Conservation (phyloP, 2,113 vertebrate genomes). For the Phalacrocorax pelagicus region DNA sequence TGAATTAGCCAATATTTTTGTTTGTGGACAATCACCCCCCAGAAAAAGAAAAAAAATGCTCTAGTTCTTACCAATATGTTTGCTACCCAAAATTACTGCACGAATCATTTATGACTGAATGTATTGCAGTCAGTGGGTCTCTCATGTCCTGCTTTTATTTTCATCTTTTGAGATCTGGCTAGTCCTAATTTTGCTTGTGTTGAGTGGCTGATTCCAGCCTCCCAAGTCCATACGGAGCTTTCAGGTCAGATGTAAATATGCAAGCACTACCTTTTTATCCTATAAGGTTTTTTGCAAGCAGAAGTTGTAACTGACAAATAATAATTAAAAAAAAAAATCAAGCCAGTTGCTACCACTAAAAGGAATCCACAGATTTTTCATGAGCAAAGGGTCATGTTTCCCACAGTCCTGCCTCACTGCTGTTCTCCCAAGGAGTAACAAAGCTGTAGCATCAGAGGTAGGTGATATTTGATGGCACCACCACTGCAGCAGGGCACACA, state of each 20-base stretch:
- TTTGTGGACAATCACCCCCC: background rate
- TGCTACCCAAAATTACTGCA: background rate
- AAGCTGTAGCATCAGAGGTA: background rate
- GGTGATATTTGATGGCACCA: background rate
- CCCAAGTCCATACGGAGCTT: background rate
- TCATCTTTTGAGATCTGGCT: background rate
- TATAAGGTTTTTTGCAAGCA: background rate
- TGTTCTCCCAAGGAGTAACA: fast-evolving
- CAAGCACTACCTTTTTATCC: background rate
- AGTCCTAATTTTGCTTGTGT: background rate
- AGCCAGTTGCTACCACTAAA: background rate
- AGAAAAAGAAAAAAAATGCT: background rate
- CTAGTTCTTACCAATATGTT: background rate
- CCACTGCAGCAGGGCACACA: background rate
- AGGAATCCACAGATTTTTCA: background rate
- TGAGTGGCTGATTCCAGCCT: background rate
- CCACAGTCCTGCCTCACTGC: background rate
- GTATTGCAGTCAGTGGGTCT: background rate
- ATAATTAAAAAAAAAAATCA: background rate
- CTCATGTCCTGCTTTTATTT: background rate
- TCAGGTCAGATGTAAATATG: background rate
- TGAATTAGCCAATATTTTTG: conserved; percentile 50
- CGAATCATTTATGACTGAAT: background rate
- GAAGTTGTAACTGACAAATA: background rate
- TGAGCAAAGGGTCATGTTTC: fast-evolving